Percentiles rank a stretch among this genome's conserved stretches.
Evolutionary conservation across 2,888 invertebrate genomes (phyloP).

Genomic region (Metellina segmentata): DNA sequence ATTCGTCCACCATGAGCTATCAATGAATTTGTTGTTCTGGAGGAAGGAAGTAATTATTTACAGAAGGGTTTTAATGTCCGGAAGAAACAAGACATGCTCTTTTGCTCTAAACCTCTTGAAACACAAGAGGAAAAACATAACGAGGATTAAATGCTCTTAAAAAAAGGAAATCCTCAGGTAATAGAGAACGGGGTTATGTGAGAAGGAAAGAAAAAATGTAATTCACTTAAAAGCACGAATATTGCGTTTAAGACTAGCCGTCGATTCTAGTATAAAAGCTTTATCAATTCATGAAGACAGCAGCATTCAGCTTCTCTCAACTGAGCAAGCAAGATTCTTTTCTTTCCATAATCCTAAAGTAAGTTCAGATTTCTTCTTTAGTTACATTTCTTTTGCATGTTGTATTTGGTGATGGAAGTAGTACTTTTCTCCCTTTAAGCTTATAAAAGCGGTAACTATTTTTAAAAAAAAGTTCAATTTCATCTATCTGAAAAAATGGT

Average conservation of each 20-base stretch:
- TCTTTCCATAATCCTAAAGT: too few relatives aligned
- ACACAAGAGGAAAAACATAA: neutral
- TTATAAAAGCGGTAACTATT: too few relatives aligned
- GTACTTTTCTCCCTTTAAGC: too few relatives aligned
- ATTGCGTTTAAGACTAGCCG: neutral
- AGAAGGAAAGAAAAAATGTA: neutral
- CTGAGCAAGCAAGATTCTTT: too few relatives aligned
- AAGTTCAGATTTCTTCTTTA: too few relatives aligned
- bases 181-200: conserved; percentile 26
- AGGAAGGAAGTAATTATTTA: conserved; percentile 4
- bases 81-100: neutral
- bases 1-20: too few relatives aligned
- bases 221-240: neutral
- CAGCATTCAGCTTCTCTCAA: neutral
- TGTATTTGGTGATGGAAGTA: too few relatives aligned
- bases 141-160: neutral
- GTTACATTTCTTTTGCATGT: too few relatives aligned
- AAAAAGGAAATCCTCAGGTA: conserved; percentile 43
- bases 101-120: neutral
- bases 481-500: too few relatives aligned
- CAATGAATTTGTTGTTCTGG: too few relatives aligned
- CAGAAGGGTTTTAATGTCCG: conserved; percentile 12
- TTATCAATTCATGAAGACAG: neutral
- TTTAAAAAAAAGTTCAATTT: too few relatives aligned
- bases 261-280: neutral